phyloP scores from a whole-genome alignment of 1,140 invertebrate species.

The Ditylenchus dipsaci region DNA sequence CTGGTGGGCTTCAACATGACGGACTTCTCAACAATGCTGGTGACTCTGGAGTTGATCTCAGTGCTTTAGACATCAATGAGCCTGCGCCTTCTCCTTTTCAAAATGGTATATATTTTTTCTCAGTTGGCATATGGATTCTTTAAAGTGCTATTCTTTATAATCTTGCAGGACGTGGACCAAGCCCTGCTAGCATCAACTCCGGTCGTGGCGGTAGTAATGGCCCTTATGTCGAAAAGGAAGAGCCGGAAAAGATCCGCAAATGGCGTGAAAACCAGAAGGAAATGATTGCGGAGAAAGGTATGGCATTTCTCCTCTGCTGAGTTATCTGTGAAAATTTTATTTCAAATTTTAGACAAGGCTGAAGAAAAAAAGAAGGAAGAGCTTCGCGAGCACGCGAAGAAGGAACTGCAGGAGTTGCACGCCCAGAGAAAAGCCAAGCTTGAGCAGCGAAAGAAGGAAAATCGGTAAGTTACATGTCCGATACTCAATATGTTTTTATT shows the following conservation, averaged over 20 bases:
- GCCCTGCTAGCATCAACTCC: not conserved
- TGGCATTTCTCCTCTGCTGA: not conserved
- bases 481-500: not conserved
- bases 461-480: slow-evolving; percentile 16
- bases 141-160: not conserved
- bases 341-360: slow-evolving; percentile 31
- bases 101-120: slow-evolving; percentile 3
- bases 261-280: slow-evolving; percentile 42
- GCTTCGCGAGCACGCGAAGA: slow-evolving; percentile 42
- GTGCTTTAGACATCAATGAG: slow-evolving; percentile 14
- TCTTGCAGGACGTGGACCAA: slow-evolving; percentile 16
- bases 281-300: slow-evolving; percentile 40
- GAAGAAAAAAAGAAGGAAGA: slow-evolving; percentile 47
- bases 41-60: slow-evolving; percentile 41
- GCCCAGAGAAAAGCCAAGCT: slow-evolving; percentile 29
- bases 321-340: slow-evolving; percentile 7
- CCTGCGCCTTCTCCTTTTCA: slow-evolving; percentile 5
- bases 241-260: slow-evolving; percentile 50
- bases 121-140: not conserved
- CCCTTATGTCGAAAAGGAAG: slow-evolving; percentile 26
- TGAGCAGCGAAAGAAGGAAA: slow-evolving; percentile 39
- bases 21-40: slow-evolving; percentile 13
- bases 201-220: not conserved
- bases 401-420: slow-evolving; percentile 45
- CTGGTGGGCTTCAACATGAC: slow-evolving; percentile 13